Evolutionary conservation across 2,113 vertebrate species (phyloP).

Genomic region (Cochlearius cochlearius): DNA sequence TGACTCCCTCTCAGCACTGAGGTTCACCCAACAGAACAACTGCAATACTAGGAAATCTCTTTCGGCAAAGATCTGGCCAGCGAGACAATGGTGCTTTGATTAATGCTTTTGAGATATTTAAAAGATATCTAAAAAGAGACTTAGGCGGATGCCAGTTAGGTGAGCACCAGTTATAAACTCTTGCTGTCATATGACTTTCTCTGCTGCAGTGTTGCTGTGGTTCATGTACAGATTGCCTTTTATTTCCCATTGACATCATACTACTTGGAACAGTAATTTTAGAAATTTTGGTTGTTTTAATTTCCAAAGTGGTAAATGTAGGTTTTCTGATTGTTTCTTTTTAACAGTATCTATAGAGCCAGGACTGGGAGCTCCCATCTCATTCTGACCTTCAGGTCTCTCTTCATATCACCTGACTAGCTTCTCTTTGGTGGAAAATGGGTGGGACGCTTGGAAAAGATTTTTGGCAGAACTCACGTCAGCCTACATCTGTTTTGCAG

Average conservation of each 20-base stretch:
- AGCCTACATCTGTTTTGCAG: slow-evolving; percentile 77
- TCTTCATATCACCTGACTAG: slow-evolving; percentile 42
- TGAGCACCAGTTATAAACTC: not conserved
- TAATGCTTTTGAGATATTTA: not conserved
- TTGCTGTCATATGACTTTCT: not conserved
- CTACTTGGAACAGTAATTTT: not conserved
- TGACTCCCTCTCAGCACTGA: not conserved
- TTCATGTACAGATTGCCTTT: not conserved
- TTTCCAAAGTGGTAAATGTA: not conserved
- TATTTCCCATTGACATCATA: not conserved
- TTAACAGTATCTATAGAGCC: not conserved
- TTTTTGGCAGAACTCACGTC: slow-evolving; percentile 69
- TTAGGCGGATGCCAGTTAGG: not conserved
- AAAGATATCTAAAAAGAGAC: not conserved
- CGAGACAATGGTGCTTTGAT: not conserved
- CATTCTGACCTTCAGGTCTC: slow-evolving; percentile 40
- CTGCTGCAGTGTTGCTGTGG: not conserved
- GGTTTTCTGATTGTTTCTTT: not conserved
- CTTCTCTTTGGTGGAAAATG: slow-evolving; percentile 72
- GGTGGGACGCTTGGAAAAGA: slow-evolving; percentile 64
- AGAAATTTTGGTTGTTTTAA: not conserved
- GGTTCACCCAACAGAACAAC: not conserved
- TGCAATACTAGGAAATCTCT: not conserved
- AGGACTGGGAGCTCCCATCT: slow-evolving; percentile 13
- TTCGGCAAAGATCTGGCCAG: slow-evolving; percentile 28